These are phyloP conservation scores for Siphlonurus alternatus DNA, from an alignment of 2,888 invertebrate species.

Conservation along the genomic window DNA sequence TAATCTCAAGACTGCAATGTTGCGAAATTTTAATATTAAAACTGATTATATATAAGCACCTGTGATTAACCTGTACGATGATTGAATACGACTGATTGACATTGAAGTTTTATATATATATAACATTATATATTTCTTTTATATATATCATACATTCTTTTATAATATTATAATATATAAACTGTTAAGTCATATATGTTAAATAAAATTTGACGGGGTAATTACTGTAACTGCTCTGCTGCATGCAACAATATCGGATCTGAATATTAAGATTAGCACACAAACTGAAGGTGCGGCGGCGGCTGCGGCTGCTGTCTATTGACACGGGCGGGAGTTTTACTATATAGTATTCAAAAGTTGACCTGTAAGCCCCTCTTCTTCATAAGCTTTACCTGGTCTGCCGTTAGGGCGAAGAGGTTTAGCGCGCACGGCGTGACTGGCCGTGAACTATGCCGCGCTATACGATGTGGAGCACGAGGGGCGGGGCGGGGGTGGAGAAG, in stretches of 20 bases:
- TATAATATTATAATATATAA: too few species aligned
- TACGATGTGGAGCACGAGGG: neutral
- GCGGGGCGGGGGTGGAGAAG: neutral
- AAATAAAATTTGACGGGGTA: neutral
- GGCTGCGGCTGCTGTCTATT: neutral
- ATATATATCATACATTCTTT: too few species aligned
- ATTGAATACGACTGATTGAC: neutral
- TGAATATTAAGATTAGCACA: too few species aligned
- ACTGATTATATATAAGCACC: too few species aligned
- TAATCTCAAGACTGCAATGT: too few species aligned
- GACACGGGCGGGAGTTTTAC: too few species aligned
- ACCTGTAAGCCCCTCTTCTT: neutral
- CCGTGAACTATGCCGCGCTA: neutral
- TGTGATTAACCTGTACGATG: neutral
- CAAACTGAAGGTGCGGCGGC: neutral
- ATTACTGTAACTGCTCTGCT: neutral
- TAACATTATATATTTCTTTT: too few species aligned
- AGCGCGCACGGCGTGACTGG: neutral
- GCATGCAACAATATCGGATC: neutral
- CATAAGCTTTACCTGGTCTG: too few species aligned
- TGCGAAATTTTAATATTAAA: too few species aligned
- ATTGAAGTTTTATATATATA: neutral
- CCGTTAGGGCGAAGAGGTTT: neutral
- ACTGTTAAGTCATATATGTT: neutral
- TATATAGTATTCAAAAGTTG: too few species aligned